These are phyloP conservation scores for Bradypodion ventrale DNA, from an alignment of 2,797 vertebrate species.

Conservation along the genomic window DNA sequence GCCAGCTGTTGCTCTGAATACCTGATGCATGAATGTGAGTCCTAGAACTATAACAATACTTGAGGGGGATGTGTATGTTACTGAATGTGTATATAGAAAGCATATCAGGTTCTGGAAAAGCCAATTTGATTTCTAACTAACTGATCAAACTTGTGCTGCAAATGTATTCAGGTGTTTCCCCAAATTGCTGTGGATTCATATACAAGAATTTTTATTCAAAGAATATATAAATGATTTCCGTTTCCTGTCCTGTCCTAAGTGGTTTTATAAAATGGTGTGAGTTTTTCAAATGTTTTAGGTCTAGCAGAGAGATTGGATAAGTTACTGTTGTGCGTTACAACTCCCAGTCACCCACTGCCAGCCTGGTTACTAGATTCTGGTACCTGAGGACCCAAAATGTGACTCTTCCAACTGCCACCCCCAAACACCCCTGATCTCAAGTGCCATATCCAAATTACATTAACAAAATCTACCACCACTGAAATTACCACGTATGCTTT, in stretches of 20 bases:
- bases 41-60: not conserved
- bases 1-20: too few relatives aligned
- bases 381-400: not conserved
- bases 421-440: not conserved
- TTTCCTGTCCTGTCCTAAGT: constrained; percentile 18
- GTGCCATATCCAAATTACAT: not conserved
- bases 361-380: not conserved
- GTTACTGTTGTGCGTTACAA: too few relatives aligned
- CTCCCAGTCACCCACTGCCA: not conserved
- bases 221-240: not conserved
- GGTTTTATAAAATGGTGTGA: not conserved
- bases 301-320: too few relatives aligned
- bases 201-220: too few relatives aligned
- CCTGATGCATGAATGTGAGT: not conserved
- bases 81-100: not conserved
- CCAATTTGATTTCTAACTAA: not conserved
- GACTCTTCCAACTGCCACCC: not conserved
- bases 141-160: too few relatives aligned
- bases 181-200: too few relatives aligned
- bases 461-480: not conserved
- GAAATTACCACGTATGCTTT: not conserved
- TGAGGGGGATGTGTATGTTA: too few relatives aligned
- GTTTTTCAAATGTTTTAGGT: not conserved
- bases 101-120: not conserved
- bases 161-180: too few relatives aligned